Base-by-base conservation (phyloP, 2,888 invertebrate genomes). In the Brachypalpus laphriformis region DNA sequence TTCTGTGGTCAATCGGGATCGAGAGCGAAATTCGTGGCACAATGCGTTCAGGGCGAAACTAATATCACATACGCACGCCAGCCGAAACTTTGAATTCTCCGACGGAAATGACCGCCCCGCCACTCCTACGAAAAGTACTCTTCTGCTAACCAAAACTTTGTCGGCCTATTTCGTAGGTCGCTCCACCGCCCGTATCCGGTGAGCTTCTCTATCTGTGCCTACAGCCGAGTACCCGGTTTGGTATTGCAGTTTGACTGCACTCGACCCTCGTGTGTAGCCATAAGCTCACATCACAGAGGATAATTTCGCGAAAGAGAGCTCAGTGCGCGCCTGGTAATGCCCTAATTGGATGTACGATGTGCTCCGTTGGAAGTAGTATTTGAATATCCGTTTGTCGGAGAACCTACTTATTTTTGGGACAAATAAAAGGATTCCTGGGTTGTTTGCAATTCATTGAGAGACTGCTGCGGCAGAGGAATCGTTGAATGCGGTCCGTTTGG, bases 281-380 rank as follows among this genome's bases (percentile, higher is more conserved):
- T 8, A 28, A 51, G 25, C 9, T 54, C 28, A 7, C 42, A 49
- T 54, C 28, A 42, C 34, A 25, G n/a, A 7, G 3, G 20, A 66
- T 25, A 4, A 40, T 54, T 14, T 63, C 40, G 42, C 54, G 51
- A 16, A 34, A 37, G 40, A 37, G 40, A 40, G 25, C 40, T 42
- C 25, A 4, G 11, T 9, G 34, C 42, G 34, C 42, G 75, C 31
- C 49, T 28, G 47, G 22, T 22, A 61, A 51, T 40, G 56, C 70
- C 31, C 47, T 75, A 75, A 75, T 82, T 70, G 68, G 63, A 70
- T 82, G 81, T 47, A 34, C 61, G 22, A 68, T 63, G 68, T 70
- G 34, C 31, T 63, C 20, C 70, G 34, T 31, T 81, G 56, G 42
- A 59, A 66, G 66, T 47, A 70, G 37, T 63, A 56, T 75, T 76